These are phyloP conservation scores for Channa maculata DNA, from an alignment of 2,113 vertebrate species.

Conservation along the genomic window DNA sequence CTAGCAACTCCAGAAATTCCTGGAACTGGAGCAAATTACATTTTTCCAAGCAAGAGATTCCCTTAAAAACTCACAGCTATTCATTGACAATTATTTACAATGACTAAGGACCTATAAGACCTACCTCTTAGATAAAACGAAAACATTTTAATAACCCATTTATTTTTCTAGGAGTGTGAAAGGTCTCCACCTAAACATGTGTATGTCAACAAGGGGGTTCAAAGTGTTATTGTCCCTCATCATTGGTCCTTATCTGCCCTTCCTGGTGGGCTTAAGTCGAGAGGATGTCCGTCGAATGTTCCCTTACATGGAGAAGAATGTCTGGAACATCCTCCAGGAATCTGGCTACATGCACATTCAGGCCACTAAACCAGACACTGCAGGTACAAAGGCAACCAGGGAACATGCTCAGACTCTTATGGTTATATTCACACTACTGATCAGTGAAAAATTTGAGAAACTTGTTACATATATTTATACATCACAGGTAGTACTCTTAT, in stretches of 20 bases:
- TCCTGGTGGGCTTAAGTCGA: constrained; percentile 85
- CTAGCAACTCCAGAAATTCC: constrained; percentile 34
- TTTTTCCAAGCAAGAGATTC: background rate
- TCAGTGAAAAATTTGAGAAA: background rate
- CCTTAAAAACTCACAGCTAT: background rate
- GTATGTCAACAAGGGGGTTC: background rate
- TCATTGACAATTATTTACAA: background rate
- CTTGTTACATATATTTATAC: too few species aligned
- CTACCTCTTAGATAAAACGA: background rate
- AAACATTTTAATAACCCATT: background rate
- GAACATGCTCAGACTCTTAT: background rate
- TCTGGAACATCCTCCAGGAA: constrained; percentile 82
- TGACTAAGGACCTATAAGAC: background rate
- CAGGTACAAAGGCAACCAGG: constrained; percentile 75
- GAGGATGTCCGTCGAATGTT: constrained; percentile 85
- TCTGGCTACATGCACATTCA: constrained; percentile 90
- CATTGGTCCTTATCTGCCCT: constrained; percentile 87
- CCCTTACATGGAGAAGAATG: constrained; percentile 86
- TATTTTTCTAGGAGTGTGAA: constrained; percentile 81
- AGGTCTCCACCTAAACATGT: constrained; percentile 88
- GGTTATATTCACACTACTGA: background rate
- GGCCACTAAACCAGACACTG: constrained; percentile 91
- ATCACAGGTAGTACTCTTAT: background rate
- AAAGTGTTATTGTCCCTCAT: constrained; percentile 73
- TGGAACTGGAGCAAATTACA: background rate